phyloP scores from a whole-genome alignment of 2,888 invertebrate genomes.

The Erynnis tages region DNA sequence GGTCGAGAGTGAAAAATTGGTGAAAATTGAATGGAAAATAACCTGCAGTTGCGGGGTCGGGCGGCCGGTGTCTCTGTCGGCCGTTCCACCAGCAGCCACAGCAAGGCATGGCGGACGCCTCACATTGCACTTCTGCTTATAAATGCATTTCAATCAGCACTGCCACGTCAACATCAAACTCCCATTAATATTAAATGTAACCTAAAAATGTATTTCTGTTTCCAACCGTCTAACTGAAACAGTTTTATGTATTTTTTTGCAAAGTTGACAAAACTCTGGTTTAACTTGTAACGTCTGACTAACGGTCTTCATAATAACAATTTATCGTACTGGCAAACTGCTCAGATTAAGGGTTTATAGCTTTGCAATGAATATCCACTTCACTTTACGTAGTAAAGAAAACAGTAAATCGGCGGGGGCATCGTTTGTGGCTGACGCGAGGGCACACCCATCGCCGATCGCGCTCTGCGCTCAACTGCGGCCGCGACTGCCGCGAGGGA shows the following conservation, averaged over 20 bases:
- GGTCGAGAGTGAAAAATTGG: conserved; percentile 5
- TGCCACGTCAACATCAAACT: not conserved
- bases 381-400: conserved; percentile 41
- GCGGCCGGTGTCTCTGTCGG: conserved; percentile 74
- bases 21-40: conserved; percentile 35
- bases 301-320: not conserved
- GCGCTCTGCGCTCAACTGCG: conserved; percentile 70
- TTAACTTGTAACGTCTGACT: conserved; percentile 2
- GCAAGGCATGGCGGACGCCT: conserved; percentile 59
- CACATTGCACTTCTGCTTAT: conserved; percentile 26
- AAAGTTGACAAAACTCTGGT: conserved; percentile 9
- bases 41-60: conserved; percentile 63
- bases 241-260: no score
- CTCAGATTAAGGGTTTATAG: not conserved
- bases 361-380: conserved; percentile 31
- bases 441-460: conserved; percentile 52
- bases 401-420: conserved; percentile 39
- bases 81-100: conserved; percentile 79
- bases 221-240: no score
- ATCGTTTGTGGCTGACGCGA: conserved; percentile 34
- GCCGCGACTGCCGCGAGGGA: no score
- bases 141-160: not conserved
- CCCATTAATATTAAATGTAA: no score
- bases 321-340: conserved; percentile 6
- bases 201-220: no score